Base-by-base conservation (phyloP, 1,140 invertebrate species). In the Drosophila albomicans region DNA sequence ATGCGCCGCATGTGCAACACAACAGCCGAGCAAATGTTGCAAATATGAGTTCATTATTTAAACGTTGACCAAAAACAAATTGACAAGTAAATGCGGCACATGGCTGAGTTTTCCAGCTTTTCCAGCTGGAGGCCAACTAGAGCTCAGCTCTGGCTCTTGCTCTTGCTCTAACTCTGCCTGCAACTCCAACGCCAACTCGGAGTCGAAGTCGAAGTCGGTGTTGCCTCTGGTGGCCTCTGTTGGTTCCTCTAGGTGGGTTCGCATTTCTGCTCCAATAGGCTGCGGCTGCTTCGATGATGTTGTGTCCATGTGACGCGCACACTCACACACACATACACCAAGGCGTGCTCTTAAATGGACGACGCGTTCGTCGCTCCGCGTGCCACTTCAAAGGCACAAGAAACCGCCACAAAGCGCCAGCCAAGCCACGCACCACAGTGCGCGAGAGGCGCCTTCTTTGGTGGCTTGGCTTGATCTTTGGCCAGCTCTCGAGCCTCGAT, bases 11-110 rank as follows among this genome's bases (percentile, higher is more conserved):
- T 91, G 88, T 91, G 87, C 88, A 84, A 78, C 88, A 91, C 86
- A 86, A 77, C 61, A 79, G 78, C 74, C 67, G 46, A 71, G 75
- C 67, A 80, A 78, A 80, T 79, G 88, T 81, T 91, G 82, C 82
- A 91, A 91, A 87, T 91, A 91, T 91, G 87, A 91, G 87, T 91
- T 91, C 87, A 91, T 91, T 91, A 91, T 91, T 91, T 91, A 91
- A 91, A 91, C 81, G 87, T 91, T 91, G 87, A 91, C 87, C 87
- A 91, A 91, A 91, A 91, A 91, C 87, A 91, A 91, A 91, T 91
- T 91, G 87, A 91, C 87, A 91, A 87, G 81, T 90, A 87, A 87
- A 89, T 85, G 86, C 81, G 64, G 66, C 85, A 78, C 81, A 69
- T 80, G 80, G 80, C 52, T 75, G 72, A 56, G 41, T 75, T 72